Evolutionary conservation across 2,888 invertebrate genomes (phyloP).

Genomic region (Leptinotarsa juncta): DNA sequence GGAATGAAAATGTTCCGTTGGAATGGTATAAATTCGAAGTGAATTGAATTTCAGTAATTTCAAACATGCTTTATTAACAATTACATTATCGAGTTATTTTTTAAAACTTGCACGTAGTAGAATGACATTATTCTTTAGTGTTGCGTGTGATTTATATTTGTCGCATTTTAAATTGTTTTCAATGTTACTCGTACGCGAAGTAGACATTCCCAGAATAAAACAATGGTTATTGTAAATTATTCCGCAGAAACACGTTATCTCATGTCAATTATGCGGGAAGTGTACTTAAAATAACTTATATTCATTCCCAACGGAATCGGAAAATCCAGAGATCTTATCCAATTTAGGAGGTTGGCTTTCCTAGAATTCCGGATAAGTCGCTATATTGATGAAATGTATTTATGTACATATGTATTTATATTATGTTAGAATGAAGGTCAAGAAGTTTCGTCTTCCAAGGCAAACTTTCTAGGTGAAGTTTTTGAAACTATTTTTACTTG

Average conservation of each 20-base stretch:
- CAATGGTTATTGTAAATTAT: slow-evolving; percentile 4
- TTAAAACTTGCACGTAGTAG: neutral
- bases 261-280: neutral
- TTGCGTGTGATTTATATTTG: neutral
- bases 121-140: neutral
- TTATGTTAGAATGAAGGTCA: no score
- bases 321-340: neutral
- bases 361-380: neutral
- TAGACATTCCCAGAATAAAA: neutral
- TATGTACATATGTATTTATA: no score
- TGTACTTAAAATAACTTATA: neutral
- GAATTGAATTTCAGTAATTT: no score
- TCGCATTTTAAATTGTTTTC: neutral
- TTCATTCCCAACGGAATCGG: neutral
- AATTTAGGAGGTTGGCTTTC: neutral
- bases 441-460: no score
- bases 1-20: neutral
- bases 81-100: neutral
- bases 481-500: no score
- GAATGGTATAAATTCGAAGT: neutral
- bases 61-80: neutral
- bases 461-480: no score
- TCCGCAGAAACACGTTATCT: slow-evolving; percentile 1
- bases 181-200: neutral
- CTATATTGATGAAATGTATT: neutral